Evolutionary conservation across 2,797 vertebrate genomes (phyloP).

Genomic region (Catamblyrhynchus diadema): DNA sequence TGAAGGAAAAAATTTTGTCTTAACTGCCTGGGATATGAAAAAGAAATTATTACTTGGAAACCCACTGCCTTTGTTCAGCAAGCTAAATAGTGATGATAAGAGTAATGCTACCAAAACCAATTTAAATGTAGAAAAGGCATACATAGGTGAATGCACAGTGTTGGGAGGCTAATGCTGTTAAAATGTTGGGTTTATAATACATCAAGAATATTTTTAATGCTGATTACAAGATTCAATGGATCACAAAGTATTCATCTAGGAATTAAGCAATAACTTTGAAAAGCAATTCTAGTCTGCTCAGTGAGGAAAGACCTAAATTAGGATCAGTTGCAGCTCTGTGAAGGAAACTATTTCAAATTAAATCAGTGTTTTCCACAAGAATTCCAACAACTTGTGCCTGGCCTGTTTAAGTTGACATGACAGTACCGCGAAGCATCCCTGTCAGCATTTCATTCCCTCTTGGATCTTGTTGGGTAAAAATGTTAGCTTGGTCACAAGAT

Average conservation of each 20-base stretch:
- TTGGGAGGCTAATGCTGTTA: background rate
- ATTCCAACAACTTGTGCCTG: background rate
- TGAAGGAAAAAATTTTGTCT: slow-evolving; percentile 22
- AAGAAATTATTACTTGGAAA: slow-evolving; percentile 33
- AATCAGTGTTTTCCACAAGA: background rate
- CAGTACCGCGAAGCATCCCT: rapidly evolving
- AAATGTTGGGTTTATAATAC: background rate
- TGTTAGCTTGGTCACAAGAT: background rate
- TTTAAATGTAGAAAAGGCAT: background rate
- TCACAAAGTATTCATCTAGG: background rate
- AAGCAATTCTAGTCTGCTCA: background rate
- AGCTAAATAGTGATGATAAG: slow-evolving; percentile 12
- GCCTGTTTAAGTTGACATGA: background rate
- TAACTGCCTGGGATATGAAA: background rate
- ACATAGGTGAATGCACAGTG: background rate
- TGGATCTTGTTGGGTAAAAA: background rate
- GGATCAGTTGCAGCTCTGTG: background rate
- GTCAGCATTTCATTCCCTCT: background rate
- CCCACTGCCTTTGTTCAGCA: background rate
- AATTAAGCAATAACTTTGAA: background rate
- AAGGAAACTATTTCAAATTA: background rate
- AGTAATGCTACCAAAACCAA: slow-evolving; percentile 5
- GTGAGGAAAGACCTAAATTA: background rate
- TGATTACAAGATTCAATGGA: background rate
- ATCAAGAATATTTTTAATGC: background rate